phyloP scores from a whole-genome alignment of 2,797 vertebrate genomes.

The Esox lucius region DNA sequence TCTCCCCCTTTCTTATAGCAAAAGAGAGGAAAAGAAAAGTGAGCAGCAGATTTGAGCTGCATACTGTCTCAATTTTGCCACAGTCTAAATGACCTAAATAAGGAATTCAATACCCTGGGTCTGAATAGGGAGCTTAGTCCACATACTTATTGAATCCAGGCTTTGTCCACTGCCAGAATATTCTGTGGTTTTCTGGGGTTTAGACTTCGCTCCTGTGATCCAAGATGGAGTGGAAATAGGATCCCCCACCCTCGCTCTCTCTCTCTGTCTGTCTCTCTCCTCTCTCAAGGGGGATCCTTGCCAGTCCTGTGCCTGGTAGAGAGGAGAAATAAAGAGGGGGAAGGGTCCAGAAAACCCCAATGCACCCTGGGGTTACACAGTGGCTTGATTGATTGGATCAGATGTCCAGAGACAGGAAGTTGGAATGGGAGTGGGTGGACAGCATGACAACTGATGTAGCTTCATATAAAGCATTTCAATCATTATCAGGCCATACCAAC shows the following conservation, averaged over 20 bases:
- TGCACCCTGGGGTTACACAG: slow-evolving; percentile 41
- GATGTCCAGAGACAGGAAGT: slow-evolving; percentile 26
- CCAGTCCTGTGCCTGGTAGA: background rate
- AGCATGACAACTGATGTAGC: background rate
- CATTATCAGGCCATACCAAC: background rate
- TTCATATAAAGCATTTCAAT: background rate
- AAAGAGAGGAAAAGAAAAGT: slow-evolving; percentile 2
- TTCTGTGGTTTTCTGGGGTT: slow-evolving; percentile 72
- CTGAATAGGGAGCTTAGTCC: slow-evolving; percentile 75
- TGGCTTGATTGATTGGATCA: slow-evolving; percentile 57
- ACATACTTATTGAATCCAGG: slow-evolving; percentile 81
- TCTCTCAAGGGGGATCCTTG: background rate
- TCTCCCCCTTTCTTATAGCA: slow-evolving; percentile 27
- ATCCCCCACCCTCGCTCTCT: slow-evolving; percentile 34
- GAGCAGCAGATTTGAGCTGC: slow-evolving; percentile 68
- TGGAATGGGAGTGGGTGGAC: slow-evolving; percentile 41
- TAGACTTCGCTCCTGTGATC: slow-evolving; percentile 73
- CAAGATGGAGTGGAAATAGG: slow-evolving; percentile 76
- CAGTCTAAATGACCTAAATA: slow-evolving; percentile 78
- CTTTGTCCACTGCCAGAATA: slow-evolving; percentile 76
- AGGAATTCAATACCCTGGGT: slow-evolving; percentile 70
- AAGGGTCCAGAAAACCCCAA: slow-evolving; percentile 33
- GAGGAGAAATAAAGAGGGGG: slow-evolving; percentile 25
- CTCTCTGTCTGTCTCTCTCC: background rate
- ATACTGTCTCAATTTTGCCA: slow-evolving; percentile 74